These are phyloP conservation scores for Nemopilema nomurai DNA, from an alignment of 30 jellyfish, hydroid and myxozoan genomes.

Conservation along the genomic window DNA sequence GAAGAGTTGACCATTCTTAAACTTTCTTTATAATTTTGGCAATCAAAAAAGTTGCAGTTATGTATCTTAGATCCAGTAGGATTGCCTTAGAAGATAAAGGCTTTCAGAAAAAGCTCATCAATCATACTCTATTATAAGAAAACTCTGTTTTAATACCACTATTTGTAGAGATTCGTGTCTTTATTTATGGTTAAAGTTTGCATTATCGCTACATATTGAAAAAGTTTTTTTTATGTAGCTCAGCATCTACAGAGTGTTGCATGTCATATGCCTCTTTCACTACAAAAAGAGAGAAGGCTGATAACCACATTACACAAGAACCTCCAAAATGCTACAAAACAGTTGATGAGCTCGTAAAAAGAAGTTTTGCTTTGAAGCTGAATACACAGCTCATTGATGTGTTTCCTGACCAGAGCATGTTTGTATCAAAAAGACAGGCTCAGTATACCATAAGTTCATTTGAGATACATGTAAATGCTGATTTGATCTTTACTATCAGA, in stretches of 20 bases:
- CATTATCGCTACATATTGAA: background rate
- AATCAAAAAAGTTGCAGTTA: background rate
- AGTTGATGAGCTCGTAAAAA: background rate
- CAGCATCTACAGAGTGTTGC: background rate
- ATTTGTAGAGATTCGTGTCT: background rate
- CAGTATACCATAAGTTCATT: background rate
- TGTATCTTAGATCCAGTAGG: background rate
- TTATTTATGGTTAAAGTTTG: background rate
- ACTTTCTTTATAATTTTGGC: background rate
- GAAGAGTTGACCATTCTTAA: too few species aligned
- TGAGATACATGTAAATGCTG: background rate
- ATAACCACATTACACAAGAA: background rate
- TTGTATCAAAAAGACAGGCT: background rate
- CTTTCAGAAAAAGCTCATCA: background rate
- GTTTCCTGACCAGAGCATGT: background rate
- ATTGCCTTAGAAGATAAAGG: background rate
- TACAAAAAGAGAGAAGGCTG: background rate
- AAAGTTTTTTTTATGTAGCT: background rate
- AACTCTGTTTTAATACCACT: background rate
- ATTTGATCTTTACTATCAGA: background rate
- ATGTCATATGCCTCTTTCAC: background rate
- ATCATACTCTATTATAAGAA: background rate
- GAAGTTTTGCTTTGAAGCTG: background rate
- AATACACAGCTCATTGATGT: background rate
- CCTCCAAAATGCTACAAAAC: background rate